Base-by-base conservation (phyloP, 2,888 invertebrate species). In the Scaptomyza cyrtandrae region DNA sequence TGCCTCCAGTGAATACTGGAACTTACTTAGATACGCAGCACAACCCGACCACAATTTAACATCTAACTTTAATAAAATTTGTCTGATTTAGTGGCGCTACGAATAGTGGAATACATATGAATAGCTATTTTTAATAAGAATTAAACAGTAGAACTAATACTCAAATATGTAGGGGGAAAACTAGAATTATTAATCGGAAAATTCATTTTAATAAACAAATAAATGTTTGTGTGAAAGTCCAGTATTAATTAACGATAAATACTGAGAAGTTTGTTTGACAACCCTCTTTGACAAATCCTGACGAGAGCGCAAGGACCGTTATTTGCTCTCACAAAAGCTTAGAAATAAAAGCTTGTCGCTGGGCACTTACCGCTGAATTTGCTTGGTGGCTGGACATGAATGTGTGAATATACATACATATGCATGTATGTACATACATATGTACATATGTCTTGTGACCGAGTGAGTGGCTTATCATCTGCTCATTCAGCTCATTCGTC, bases 401-500 rank as follows among this genome's bases (percentile, higher is more conserved):
- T 53, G 41, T 73, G 58, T 44, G 52, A 7, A 45, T 57, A 24
- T 24, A 19, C 19, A 24, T 24, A 5, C 24, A 24, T 24, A 5
- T 3, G 31, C 52, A 37, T 35, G 7, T n/a, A n/a, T 37, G n/a
- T 37, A n/a, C n/a, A 6, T 46, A 46, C 9, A 37, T 57, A 35
- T 58, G 37, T 37, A 6, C 6, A 37, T n/a, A 6, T 37, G 5
- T 1, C 10, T 43, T 35, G 1, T 50, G 55, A 57, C 54, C 54
- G 74, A 64, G 31, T 62, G 37, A 35, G 29, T 55, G n/a, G n/a
- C 24, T 52, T 35, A 52, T 48, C 70, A 64, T 64, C 75, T 53
- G 53, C 75, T 75, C 14, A 52, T 71, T 75, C 52, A 52, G 52
- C 52, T 39, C 74, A 74, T 63, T 76, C 78, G 81, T 84, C 81